phyloP scores from a whole-genome alignment of 2,113 vertebrate species.

The Ceuthmochares aereus region DNA sequence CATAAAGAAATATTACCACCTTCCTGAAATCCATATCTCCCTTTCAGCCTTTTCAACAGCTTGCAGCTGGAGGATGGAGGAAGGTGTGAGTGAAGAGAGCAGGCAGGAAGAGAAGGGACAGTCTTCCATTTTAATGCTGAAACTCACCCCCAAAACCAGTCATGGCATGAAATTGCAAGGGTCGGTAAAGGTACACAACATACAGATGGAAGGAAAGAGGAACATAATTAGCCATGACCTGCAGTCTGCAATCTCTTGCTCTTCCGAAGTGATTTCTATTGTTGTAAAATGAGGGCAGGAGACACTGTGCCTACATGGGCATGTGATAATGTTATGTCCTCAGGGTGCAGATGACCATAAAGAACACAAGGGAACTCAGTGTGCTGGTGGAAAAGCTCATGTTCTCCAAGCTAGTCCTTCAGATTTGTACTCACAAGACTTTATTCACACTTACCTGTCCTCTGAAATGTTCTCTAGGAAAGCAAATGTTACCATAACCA shows the following conservation, averaged over 20 bases:
- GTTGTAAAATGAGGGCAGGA: not conserved
- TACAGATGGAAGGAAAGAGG: not conserved
- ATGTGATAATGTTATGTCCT: not conserved
- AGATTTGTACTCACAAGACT: not conserved
- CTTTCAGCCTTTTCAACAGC: not conserved
- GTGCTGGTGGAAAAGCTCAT: rapidly evolving
- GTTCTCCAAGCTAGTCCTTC: not conserved
- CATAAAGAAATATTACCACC: not conserved
- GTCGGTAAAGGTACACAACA: not conserved
- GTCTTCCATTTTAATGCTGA: not conserved
- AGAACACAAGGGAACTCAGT: not conserved
- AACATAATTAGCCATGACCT: not conserved
- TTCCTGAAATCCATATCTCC: not conserved
- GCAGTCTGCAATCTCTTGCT: not conserved
- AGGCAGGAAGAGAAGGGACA: not conserved
- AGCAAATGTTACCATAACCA: not conserved
- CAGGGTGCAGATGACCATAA: rapidly evolving
- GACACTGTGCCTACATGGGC: rapidly evolving
- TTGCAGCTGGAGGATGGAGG: not conserved
- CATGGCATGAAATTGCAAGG: not conserved
- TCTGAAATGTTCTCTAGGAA: not conserved
- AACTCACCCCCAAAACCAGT: not conserved
- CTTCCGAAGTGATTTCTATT: not conserved
- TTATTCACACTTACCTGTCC: rapidly evolving
- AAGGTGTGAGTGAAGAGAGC: not conserved